Conservation (phyloP, 2,888 invertebrate genomes). For the Thera obeliscata region DNA sequence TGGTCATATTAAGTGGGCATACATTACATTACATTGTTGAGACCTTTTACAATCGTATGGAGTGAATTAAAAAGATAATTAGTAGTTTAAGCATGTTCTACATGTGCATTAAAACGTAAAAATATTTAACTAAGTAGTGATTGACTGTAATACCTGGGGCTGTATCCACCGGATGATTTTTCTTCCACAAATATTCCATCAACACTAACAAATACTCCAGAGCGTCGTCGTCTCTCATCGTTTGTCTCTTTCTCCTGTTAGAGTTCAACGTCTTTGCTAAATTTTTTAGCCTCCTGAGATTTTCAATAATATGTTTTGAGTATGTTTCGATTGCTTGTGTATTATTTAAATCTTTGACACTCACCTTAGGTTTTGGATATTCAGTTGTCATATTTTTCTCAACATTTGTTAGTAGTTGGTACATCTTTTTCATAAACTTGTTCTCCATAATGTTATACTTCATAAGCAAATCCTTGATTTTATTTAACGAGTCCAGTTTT, state of each 20-base stretch:
- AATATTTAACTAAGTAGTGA: not conserved
- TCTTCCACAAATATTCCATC: conserved; percentile 70
- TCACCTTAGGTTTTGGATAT: conserved; percentile 34
- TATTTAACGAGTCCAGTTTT: conserved; percentile 43
- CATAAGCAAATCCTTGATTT: conserved; percentile 55
- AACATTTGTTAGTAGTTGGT: conserved; percentile 51
- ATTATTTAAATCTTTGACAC: conserved; percentile 29
- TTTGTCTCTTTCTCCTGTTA: conserved; percentile 56
- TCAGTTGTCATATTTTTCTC: conserved; percentile 41
- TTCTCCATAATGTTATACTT: conserved; percentile 67
- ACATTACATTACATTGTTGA: too few species aligned
- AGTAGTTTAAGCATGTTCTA: not conserved
- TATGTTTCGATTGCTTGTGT: conserved; percentile 52
- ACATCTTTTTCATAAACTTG: conserved; percentile 63
- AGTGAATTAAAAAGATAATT: too few species aligned
- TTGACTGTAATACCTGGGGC: conserved; percentile 56
- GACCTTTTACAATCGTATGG: too few species aligned
- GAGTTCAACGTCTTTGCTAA: conserved; percentile 56
- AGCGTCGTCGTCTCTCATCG: conserved; percentile 53
- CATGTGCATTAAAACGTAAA: not conserved
- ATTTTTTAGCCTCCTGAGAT: conserved; percentile 63
- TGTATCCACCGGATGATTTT: conserved; percentile 53
- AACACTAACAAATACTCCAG: conserved; percentile 67
- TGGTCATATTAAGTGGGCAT: not conserved
- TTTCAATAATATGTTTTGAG: conserved; percentile 63